phyloP scores from a whole-genome alignment of 2,888 invertebrate genomes.

The Colletes collaris region DNA sequence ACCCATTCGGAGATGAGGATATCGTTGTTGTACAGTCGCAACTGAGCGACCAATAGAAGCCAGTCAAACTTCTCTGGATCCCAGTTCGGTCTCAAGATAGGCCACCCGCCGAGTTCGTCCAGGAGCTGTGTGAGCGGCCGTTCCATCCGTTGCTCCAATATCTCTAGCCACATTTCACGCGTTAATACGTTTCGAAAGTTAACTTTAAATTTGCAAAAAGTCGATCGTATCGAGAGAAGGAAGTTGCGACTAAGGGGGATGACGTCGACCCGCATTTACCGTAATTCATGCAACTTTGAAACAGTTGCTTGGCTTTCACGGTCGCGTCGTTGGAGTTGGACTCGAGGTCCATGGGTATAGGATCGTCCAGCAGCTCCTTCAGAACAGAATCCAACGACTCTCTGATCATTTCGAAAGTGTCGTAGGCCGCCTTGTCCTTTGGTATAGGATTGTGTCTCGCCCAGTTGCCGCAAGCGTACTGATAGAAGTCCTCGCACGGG shows the following conservation, averaged over 20 bases:
- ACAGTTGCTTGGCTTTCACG: constrained; percentile 92
- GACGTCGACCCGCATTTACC: constrained; percentile 73
- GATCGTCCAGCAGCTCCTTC: constrained; percentile 87
- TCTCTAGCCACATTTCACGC: constrained; percentile 82
- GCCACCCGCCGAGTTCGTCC: constrained; percentile 94
- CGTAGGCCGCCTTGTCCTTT: constrained; percentile 93
- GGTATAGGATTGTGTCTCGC: constrained; percentile 93
- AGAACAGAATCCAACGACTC: constrained; percentile 90
- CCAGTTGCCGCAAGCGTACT: constrained; percentile 95
- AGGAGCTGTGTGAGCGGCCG: constrained; percentile 89
- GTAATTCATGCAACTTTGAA: constrained; percentile 94
- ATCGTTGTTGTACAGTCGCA: constrained; percentile 93
- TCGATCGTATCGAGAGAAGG: neutral
- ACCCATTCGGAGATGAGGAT: constrained; percentile 94
- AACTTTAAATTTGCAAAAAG: neutral
- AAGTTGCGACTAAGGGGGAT: neutral
- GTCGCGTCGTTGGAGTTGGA: constrained; percentile 86
- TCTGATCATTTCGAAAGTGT: constrained; percentile 94
- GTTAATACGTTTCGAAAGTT: constrained; percentile 41
- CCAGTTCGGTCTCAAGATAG: constrained; percentile 89
- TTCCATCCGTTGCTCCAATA: constrained; percentile 88
- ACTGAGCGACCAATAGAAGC: constrained; percentile 89
- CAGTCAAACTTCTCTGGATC: constrained; percentile 87
- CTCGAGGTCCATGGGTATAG: constrained; percentile 66
- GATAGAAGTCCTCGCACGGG: constrained; percentile 93